phyloP scores from a whole-genome alignment of 2,113 vertebrate species.

The Mellivora capensis region DNA sequence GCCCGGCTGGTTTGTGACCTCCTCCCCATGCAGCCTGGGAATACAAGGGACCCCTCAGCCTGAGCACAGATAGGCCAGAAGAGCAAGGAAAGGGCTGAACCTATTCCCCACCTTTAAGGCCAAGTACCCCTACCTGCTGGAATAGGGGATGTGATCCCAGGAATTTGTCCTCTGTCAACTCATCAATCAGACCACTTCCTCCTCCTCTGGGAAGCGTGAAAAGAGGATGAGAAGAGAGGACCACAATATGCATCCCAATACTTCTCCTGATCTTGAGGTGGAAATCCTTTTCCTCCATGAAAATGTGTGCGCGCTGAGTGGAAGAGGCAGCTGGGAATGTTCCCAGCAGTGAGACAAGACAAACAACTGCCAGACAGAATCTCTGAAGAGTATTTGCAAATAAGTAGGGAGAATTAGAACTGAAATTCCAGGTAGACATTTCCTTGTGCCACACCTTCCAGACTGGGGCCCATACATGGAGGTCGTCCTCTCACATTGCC shows the following conservation, averaged over 20 bases:
- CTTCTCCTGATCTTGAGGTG: not conserved
- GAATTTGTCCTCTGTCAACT: not conserved
- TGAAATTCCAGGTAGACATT: not conserved
- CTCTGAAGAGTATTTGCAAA: not conserved
- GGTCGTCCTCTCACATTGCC: fast-evolving
- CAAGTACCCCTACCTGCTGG: not conserved
- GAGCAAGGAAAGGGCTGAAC: not conserved
- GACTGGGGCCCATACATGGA: not conserved
- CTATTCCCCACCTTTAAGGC: not conserved
- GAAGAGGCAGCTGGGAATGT: not conserved
- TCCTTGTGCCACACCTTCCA: not conserved
- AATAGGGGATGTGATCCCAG: not conserved
- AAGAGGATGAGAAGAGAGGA: not conserved
- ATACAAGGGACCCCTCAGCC: not conserved
- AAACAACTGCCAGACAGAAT: not conserved
- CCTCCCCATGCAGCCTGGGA: not conserved
- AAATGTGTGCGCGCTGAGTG: fast-evolving
- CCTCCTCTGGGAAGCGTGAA: not conserved
- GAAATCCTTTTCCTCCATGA: not conserved
- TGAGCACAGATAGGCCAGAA: not conserved
- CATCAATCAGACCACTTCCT: not conserved
- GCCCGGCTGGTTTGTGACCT: not conserved
- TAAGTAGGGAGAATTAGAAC: not conserved
- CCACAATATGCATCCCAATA: not conserved
- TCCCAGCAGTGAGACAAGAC: not conserved